phyloP scores from a whole-genome alignment of 37 sponge, comb jelly and placozoan genomes.

The Agelas oroides region DNA sequence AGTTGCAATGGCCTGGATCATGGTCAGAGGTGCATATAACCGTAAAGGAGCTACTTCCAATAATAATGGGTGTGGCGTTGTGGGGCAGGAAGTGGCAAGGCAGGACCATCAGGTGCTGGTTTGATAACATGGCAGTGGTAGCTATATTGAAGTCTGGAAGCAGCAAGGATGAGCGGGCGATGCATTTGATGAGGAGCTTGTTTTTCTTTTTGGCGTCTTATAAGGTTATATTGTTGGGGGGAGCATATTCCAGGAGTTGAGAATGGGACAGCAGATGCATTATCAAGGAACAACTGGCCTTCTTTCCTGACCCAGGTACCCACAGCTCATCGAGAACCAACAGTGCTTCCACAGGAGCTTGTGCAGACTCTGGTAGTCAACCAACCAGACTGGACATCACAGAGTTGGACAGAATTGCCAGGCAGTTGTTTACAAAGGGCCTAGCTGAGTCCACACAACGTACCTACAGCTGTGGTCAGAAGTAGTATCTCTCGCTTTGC shows the following conservation, averaged over 20 bases:
- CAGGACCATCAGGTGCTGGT: constrained; percentile 17
- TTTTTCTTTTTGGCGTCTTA: neutral
- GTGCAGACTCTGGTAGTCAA: neutral
- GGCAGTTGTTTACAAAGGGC: constrained; percentile 12
- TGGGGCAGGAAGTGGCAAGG: constrained; percentile 23
- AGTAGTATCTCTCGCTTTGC: constrained; percentile 11
- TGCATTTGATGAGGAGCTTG: constrained; percentile 11
- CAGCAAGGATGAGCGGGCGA: neutral
- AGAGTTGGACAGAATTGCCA: constrained; percentile 1
- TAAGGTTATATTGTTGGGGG: neutral
- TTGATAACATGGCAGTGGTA: constrained; percentile 65
- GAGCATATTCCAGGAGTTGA: constrained; percentile 1
- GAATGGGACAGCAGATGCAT: constrained; percentile 10
- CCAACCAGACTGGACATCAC: constrained; percentile 4
- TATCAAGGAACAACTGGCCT: neutral
- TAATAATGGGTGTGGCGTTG: constrained; percentile 9
- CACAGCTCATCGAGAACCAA: neutral
- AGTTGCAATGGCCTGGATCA: constrained; percentile 4
- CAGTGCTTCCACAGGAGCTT: neutral
- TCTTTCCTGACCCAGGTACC: neutral
- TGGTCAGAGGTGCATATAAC: constrained; percentile 29
- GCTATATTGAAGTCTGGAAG: neutral
- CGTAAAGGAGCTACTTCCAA: constrained; percentile 40
- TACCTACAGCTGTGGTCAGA: constrained; percentile 5
- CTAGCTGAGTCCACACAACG: constrained; percentile 21